These are phyloP conservation scores for Thermophis baileyi DNA, from an alignment of 2,113 vertebrate species.

Conservation along the genomic window DNA sequence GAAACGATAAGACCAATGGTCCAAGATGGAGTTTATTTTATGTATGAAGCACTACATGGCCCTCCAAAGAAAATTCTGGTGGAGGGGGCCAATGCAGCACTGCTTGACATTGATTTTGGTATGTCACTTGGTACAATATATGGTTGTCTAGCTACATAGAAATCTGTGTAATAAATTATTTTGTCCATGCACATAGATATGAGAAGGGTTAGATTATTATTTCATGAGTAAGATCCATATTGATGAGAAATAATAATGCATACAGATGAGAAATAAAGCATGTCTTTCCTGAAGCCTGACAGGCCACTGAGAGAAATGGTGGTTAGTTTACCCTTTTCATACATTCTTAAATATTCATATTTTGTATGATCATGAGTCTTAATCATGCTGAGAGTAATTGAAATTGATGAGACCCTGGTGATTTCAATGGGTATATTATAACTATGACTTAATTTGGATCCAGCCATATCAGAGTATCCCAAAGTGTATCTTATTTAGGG, in stretches of 20 bases:
- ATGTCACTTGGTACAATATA: slow-evolving; percentile 31
- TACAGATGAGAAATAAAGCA: not conserved
- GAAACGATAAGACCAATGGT: slow-evolving; percentile 95
- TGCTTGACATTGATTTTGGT: slow-evolving; percentile 99
- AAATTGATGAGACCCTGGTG: not conserved
- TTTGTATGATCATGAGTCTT: not conserved
- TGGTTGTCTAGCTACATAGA: not conserved
- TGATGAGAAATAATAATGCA: not conserved
- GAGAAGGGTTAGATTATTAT: not conserved
- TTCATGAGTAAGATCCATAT: not conserved
- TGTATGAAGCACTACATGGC: slow-evolving; percentile 94
- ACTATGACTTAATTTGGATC: not conserved
- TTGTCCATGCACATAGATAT: not conserved
- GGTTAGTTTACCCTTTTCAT: not conserved
- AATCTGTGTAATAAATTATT: not conserved
- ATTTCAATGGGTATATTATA: not conserved
- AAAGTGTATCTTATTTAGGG: not conserved
- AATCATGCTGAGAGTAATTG: not conserved
- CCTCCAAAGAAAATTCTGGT: slow-evolving; percentile 91
- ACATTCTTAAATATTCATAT: not conserved
- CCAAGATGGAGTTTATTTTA: slow-evolving; percentile 93
- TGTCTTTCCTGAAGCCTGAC: not conserved
- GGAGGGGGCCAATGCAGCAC: slow-evolving; percentile 96
- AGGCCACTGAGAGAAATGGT: not conserved
- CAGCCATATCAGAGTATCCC: not conserved